Evolutionary conservation across 2,113 vertebrate species (phyloP).

Genomic region (Dipodomys stephensi): DNA sequence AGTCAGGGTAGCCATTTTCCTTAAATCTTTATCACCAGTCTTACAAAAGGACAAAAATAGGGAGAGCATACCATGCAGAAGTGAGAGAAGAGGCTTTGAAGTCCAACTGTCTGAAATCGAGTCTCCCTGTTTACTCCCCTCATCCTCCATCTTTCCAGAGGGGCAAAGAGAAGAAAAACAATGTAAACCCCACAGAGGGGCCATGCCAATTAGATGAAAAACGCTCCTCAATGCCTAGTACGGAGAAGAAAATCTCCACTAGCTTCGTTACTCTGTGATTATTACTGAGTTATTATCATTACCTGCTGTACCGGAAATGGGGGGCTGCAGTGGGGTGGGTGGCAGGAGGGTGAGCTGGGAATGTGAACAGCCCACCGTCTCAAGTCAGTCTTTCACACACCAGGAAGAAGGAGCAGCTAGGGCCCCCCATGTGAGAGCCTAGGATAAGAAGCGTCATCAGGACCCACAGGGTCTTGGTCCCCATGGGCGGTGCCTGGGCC

Average conservation of each 20-base stretch:
- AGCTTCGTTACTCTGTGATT: no score
- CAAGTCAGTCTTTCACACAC: background rate
- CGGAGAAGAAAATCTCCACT: no score
- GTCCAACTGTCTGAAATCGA: background rate
- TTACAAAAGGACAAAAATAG: background rate
- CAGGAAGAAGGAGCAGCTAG: no score
- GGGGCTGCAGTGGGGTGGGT: fast-evolving
- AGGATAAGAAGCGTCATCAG: no score
- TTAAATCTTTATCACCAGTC: background rate
- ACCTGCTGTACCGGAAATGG: fast-evolving
- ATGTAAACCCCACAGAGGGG: fast-evolving
- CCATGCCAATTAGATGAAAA: fast-evolving
- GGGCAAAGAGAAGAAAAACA: no score
- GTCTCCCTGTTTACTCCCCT: fast-evolving
- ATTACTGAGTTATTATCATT: background rate
- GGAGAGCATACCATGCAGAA: no score
- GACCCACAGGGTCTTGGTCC: no score
- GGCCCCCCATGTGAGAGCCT: no score
- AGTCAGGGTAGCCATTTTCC: background rate
- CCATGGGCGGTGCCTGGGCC: no score
- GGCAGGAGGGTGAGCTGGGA: no score
- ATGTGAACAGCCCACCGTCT: fast-evolving
- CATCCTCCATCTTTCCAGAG: background rate
- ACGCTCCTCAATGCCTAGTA: no score
- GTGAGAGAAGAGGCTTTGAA: background rate